Conservation (phyloP, 2,797 vertebrate genomes). For the Dermochelys coriacea region DNA sequence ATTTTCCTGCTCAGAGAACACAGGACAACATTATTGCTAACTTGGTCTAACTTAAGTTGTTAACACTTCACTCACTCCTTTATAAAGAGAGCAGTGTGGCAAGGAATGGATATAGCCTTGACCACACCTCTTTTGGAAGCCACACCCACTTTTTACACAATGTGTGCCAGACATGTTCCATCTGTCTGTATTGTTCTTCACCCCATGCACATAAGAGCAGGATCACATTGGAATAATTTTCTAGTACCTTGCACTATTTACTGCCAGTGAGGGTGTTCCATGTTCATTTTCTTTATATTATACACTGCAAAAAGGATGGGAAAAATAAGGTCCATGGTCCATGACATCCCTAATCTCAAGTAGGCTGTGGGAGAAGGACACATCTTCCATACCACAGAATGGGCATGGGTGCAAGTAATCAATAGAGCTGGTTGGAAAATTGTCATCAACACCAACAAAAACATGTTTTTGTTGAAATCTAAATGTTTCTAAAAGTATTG, state of each 20-base stretch:
- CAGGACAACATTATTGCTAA: not conserved
- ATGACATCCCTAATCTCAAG: too few relatives aligned
- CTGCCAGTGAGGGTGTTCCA: accelerated
- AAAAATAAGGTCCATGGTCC: too few relatives aligned
- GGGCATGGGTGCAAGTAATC: too few relatives aligned
- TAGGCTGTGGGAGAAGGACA: too few relatives aligned
- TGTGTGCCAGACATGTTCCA: conserved; percentile 9
- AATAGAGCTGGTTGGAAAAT: too few relatives aligned
- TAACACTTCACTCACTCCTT: not conserved
- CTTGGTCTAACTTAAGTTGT: not conserved
- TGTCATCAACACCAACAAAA: too few relatives aligned
- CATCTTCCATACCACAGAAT: too few relatives aligned
- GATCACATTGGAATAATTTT: accelerated
- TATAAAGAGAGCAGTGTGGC: accelerated
- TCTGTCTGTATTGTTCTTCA: not conserved
- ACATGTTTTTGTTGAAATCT: too few relatives aligned
- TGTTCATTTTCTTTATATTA: accelerated
- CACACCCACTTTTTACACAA: conserved; percentile 31
- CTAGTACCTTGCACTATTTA: accelerated
- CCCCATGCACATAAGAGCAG: not conserved
- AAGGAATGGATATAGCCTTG: not conserved
- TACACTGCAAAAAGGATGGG: not conserved
- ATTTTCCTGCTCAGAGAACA: too few relatives aligned
- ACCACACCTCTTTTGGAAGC: not conserved
- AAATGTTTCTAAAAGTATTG: too few relatives aligned